These are phyloP conservation scores for Thelaira solivaga DNA, from an alignment of 2,888 invertebrate species.

Conservation along the genomic window DNA sequence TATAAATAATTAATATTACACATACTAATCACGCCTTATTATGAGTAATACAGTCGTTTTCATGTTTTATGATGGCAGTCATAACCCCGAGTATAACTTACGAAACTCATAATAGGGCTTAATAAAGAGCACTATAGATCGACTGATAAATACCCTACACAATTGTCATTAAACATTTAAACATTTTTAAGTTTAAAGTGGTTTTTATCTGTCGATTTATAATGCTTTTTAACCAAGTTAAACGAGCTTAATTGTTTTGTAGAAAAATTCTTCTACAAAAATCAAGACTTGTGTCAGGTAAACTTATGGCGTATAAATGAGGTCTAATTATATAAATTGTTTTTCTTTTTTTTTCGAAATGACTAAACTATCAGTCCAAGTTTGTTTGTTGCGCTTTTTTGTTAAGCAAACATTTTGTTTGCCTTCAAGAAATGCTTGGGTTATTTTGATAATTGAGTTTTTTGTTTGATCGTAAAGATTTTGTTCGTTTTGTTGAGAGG, in stretches of 20 bases:
- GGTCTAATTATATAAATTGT: conserved; percentile 10
- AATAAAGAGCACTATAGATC: no score
- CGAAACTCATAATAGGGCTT: no score
- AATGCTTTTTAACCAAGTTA: not conserved
- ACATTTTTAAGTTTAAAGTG: not conserved
- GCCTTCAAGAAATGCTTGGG: conserved; percentile 52
- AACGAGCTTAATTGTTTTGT: not conserved
- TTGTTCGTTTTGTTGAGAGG: conserved; percentile 24
- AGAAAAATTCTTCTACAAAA: not conserved
- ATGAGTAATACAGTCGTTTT: no score
- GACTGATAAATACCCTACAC: no score
- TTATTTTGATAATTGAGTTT: conserved; percentile 56
- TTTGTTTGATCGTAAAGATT: conserved; percentile 27
- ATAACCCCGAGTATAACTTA: no score
- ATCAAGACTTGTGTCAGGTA: not conserved
- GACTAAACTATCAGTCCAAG: conserved; percentile 62
- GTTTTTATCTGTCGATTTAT: not conserved
- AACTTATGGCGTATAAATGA: not conserved
- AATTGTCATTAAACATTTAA: no score
- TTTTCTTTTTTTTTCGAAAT: conserved; percentile 19
- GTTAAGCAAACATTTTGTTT: conserved; percentile 47
- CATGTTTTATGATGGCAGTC: no score
- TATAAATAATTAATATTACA: no score
- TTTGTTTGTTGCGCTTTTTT: conserved; percentile 57
- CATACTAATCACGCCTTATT: no score